Evolutionary conservation across 2,888 invertebrate genomes (phyloP), one percentile per base, ranked within the genome.

Genomic region (Autographa gamma): DNA sequence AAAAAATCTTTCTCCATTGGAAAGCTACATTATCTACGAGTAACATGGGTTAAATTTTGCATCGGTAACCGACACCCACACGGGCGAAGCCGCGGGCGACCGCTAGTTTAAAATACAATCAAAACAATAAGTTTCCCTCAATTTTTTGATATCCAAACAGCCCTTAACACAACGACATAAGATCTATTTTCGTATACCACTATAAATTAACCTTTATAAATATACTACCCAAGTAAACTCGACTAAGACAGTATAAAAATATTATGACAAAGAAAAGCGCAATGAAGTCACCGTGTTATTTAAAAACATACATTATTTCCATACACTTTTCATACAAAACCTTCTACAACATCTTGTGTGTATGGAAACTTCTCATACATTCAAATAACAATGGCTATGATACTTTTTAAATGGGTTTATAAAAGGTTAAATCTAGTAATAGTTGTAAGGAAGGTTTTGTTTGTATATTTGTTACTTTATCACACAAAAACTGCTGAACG

Each of bases 241-340:
- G 3, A 43, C 14, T 16, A 43, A 16, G 16, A 48, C 48, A n/a
- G n/a, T 48, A 48, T 48, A 48, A 48, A 48, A 48, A 48, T 48
- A 48, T 48, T 48, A 48, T 48, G 48, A 48, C n/a, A 48, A 48
- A 48, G 48, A n/a, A 48, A 48, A n/a, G 25, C 48, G 48, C n/a
- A 48, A n/a, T 48, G 48, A 48, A n/a, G 48, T 48, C 48, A 48
- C 48, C 48, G 1, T 48, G 48, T 48, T 48, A 48, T 48, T 48
- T 48, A 48, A 48, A n/a, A 48, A 48, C 48, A 48, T 48, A n/a
- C 48, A 48, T 48, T 48, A 48, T 48, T n/a, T n/a, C 48, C 48
- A 48, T 48, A 48, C 48, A 48, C 16, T 16, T 48, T 48, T n/a
- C 48, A 48, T 48, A 48, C n/a, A 48, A 48, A 48, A 38, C n/a